A percentile compares a stretch with the other conserved stretches of the same genome.
phyloP scores from a whole-genome alignment of 2,113 vertebrate species.

The Sphaerodactylus townsendi region DNA sequence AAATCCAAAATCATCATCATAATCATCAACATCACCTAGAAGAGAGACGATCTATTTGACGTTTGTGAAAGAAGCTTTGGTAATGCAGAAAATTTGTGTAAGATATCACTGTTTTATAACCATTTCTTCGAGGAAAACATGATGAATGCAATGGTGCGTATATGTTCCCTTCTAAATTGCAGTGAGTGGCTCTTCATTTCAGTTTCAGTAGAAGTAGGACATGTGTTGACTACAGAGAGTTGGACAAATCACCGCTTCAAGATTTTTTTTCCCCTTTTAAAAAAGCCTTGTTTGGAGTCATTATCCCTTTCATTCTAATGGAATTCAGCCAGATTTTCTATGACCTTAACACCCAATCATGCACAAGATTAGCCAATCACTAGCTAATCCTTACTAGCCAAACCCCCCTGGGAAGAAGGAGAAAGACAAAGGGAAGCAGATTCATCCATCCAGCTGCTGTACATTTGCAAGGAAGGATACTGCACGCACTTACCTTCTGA shows the following conservation, averaged over 20 bases:
- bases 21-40: too few relatives aligned
- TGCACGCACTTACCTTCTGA: neutral
- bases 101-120: conserved; percentile 56
- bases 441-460: neutral
- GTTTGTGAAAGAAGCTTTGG: conserved; percentile 30
- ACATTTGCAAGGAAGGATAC: neutral
- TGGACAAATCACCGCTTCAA: conserved; percentile 57
- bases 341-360: conserved; percentile 24
- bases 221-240: conserved; percentile 55
- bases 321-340: conserved; percentile 32
- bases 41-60: neutral
- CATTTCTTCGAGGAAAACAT: conserved; percentile 52
- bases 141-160: conserved; percentile 58
- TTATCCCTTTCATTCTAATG: conserved; percentile 41
- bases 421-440: conserved; percentile 6
- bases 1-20: too few relatives aligned
- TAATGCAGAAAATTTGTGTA: conserved; percentile 61
- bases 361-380: conserved; percentile 24
- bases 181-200: conserved; percentile 48
- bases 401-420: conserved; percentile 2
- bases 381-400: conserved; percentile 25
- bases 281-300: conserved; percentile 53
- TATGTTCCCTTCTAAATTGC: conserved; percentile 60
- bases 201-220: conserved; percentile 56
- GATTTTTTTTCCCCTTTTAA: neutral